Evolutionary conservation across 2,888 invertebrate species (phyloP), one percentile per base, ranked within the genome.

Genomic region (Parnassius glacialis): DNA sequence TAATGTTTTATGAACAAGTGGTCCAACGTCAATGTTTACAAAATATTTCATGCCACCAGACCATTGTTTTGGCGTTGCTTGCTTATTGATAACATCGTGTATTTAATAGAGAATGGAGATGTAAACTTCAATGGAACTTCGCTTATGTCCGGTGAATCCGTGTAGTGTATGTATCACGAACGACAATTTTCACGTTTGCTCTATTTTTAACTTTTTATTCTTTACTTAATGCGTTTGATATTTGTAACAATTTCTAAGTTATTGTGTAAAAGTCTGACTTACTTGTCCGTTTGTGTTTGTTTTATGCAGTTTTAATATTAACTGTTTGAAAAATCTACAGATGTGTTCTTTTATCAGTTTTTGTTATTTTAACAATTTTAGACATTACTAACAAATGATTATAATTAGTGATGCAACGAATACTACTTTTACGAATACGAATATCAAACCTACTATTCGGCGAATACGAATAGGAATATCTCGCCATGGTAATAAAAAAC

Each of bases 81-180:
- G 44, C 48, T 51, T 56, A 63, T 63, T 63, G 62, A 56, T 59
- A 63, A 63, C 63, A 63, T 45, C 58, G 57, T 13, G 52, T 47
- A 52, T 52, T 50, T 42, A 56, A 63, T 56, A 47, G 56, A 59
- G 52, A 52, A 63, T 59, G 56, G 59, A 48, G 59, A 59, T 59
- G 59, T 63, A 59, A 59, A 63, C 63, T 47, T 52, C 59, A 52
- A 59, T 59, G 59, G 63, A 63, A 62, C 62, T 51, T 51, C 44
- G 56, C 56, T 62, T 48, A 59, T 63, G 63, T 63, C 63, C 63
- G 63, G 63, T 59, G 63, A 59, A 63, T 63, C 63, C 56, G 63
- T 56, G 59, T 25, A 56, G 63, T 63, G 63, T 52, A 52, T 52
- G 63, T 52, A 52, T 52, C 56, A 47, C 45, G 52, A 41, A 59